phyloP scores from a whole-genome alignment of 1,140 invertebrate genomes.

The Micrasema longulum region DNA sequence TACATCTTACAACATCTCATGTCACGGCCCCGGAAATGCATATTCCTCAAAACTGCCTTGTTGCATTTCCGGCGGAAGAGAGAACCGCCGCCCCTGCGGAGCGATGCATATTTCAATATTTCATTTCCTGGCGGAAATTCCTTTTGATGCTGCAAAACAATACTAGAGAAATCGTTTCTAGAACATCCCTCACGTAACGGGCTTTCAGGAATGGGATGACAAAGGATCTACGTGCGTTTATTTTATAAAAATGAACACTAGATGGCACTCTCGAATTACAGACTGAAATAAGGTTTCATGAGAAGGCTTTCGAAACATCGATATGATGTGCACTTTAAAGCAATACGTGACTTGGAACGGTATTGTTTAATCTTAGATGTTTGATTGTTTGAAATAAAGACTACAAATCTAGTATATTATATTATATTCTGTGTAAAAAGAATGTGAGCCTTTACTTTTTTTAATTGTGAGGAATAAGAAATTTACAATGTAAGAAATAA shows the following conservation, averaged over 20 bases:
- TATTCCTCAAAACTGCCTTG: constrained; percentile 35
- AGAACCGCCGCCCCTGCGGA: constrained; percentile 31
- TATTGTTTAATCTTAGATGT: too few species aligned
- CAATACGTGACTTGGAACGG: too few species aligned
- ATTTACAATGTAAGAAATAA: too few species aligned
- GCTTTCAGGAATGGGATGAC: constrained; percentile 22
- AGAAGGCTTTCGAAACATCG: too few species aligned
- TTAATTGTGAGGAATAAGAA: too few species aligned
- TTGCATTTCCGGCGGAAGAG: constrained; percentile 40
- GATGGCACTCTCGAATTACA: constrained; percentile 10
- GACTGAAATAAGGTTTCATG: too few species aligned
- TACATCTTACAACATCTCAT: background rate
- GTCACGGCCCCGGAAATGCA: constrained; percentile 27
- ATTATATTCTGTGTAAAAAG: too few species aligned
- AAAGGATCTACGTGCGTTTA: constrained; percentile 31
- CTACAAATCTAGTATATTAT: too few species aligned
- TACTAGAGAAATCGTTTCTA: constrained; percentile 35
- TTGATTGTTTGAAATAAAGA: too few species aligned
- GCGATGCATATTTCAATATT: constrained; percentile 53
- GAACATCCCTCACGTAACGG: constrained; percentile 28
- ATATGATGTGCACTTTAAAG: too few species aligned
- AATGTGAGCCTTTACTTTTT: too few species aligned
- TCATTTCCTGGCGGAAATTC: constrained; percentile 43
- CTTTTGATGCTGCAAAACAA: constrained; percentile 48
- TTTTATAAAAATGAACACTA: constrained; percentile 27